Base-by-base conservation (phyloP, 2,113 vertebrate species). In the Nanorana parkeri region DNA sequence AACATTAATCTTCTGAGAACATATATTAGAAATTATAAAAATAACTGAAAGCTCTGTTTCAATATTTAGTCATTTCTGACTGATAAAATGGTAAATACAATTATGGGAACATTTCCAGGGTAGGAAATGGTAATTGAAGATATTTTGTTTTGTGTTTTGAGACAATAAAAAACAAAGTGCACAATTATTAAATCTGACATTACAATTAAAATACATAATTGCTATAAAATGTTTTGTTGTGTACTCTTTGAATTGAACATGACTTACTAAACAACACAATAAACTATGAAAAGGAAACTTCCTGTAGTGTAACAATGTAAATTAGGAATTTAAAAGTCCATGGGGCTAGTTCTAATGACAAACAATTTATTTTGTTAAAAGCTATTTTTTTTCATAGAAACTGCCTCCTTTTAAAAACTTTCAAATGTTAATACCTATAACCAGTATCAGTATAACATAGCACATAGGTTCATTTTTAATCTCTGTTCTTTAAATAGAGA, bases 191-290 rank as follows among this genome's bases (percentile, higher is more conserved):
- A 74, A 88, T 81, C 84, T 86, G 87, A 84, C 85, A 88, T 85
- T 85, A 80, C 69, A 87, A 87, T 85, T 89, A 83, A 88, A 86
- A 85, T 84, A 78, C 72, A 60, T 86, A 88, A 87, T 88, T 88
- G 85, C 68, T 88, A 85, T 81, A 85, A 88, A 86, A 81, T 41
- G 3, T 86, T 86, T 84, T 89, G 85, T 88, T 78, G 66, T 81
- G 84, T 71, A 63, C 60, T 80, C n/a, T 86, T 86, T 86, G 80
- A 86, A 85, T 78, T 84, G 86, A 83, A 28, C 79, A 84, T 86
- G 74, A 54, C 58, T 78, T 74, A 68, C 88, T 85, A 86, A 85
- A 89, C n/a, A n/a, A 85, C 86, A 86, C 83, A 83, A 69, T 76
- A 26, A 28, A 7, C 72, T 83, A 15, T 86, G 84, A 65, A 52